Evolutionary conservation across 2,888 invertebrate genomes (phyloP).

Genomic region (Xanthia togata): DNA sequence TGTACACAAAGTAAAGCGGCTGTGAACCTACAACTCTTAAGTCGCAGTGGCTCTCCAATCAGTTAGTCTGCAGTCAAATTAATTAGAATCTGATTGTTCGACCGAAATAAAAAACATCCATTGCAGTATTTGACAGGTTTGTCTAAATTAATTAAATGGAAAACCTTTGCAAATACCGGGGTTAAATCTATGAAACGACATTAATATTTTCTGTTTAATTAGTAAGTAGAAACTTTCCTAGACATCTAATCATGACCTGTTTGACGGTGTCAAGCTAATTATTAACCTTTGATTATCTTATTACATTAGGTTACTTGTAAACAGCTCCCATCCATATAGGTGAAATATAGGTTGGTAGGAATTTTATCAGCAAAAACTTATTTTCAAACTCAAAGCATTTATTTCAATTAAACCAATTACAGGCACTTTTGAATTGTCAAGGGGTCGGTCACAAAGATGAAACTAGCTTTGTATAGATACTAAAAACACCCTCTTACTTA

Average conservation of each 20-base stretch:
- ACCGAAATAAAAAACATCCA: background rate
- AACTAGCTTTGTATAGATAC: no score
- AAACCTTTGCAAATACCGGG: background rate
- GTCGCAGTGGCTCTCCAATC: background rate
- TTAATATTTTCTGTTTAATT: background rate
- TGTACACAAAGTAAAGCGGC: no score
- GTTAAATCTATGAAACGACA: background rate
- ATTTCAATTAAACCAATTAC: background rate
- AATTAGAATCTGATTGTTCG: background rate
- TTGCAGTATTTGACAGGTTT: background rate
- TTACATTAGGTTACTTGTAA: background rate
- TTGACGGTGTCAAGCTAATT: constrained; percentile 10
- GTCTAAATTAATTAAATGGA: background rate
- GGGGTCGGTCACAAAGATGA: no score
- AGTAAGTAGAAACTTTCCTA: constrained; percentile 24
- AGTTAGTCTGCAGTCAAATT: background rate
- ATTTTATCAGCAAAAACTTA: background rate
- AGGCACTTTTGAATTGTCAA: background rate
- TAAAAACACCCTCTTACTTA: no score
- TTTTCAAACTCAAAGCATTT: background rate
- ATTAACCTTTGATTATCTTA: constrained; percentile 6
- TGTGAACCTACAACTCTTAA: no score
- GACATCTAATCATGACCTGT: constrained; percentile 3
- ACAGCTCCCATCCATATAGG: background rate
- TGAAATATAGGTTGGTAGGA: background rate